phyloP scores from a whole-genome alignment of 2,113 vertebrate genomes.

The Sorex araneus region DNA sequence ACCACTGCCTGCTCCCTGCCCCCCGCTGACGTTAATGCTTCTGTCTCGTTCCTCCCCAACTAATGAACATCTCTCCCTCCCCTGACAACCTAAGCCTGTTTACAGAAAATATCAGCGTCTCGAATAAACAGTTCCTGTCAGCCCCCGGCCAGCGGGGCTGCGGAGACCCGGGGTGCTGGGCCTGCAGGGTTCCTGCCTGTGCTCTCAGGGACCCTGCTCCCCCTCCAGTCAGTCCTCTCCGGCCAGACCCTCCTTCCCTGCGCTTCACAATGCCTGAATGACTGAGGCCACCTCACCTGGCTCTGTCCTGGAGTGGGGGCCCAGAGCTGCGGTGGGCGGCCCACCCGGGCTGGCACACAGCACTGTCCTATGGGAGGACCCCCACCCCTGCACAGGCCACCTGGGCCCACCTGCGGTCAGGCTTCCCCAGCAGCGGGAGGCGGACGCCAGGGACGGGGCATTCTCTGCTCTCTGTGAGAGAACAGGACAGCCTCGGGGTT shows the following conservation, averaged over 20 bases:
- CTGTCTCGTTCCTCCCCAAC: slow-evolving; percentile 67
- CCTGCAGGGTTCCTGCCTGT: no score
- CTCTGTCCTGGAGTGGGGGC: neutral
- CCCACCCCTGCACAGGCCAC: neutral
- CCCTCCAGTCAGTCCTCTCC: neutral
- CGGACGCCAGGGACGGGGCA: neutral
- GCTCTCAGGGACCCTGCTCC: neutral
- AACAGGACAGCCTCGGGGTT: neutral
- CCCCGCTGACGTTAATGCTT: slow-evolving; percentile 67
- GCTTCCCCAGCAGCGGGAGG: neutral
- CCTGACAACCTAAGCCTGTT: slow-evolving; percentile 81
- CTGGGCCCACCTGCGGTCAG: neutral
- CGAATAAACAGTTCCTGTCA: slow-evolving; percentile 80
- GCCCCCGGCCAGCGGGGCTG: neutral
- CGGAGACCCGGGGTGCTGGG: neutral
- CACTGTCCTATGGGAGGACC: neutral
- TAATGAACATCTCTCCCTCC: slow-evolving; percentile 73
- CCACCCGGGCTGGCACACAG: rapidly evolving
- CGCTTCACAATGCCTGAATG: neutral
- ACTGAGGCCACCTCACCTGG: neutral
- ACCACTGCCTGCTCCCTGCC: neutral
- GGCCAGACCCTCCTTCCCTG: no score
- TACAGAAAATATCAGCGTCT: slow-evolving; percentile 83
- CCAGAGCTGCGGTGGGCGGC: neutral
- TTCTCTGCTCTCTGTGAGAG: neutral